phyloP scores from a whole-genome alignment of 2,888 invertebrate species.

The Tetragonisca angustula region DNA sequence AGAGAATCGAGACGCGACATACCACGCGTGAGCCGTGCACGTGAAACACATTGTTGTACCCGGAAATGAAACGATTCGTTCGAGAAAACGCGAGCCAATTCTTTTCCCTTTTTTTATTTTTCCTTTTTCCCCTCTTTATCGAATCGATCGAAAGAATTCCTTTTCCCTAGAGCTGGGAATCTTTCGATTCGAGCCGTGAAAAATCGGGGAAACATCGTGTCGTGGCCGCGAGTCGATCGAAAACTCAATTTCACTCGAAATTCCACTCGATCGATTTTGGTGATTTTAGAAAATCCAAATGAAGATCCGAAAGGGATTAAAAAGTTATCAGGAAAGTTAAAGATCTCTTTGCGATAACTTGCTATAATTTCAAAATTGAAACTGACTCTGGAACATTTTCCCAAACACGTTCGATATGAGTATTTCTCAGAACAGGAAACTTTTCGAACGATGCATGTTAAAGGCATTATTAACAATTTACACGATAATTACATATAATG shows the following conservation, averaged over 20 bases:
- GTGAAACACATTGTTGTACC: neutral
- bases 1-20: neutral
- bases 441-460: too few relatives aligned
- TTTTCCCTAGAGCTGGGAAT: too few relatives aligned
- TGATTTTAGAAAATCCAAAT: neutral
- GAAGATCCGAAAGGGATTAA: neutral
- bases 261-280: neutral
- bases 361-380: neutral
- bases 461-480: too few relatives aligned
- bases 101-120: neutral
- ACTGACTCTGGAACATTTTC: neutral
- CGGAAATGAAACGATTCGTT: neutral
- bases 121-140: neutral
- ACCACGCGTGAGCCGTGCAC: neutral
- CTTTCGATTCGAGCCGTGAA: neutral
- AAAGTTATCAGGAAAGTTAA: too few relatives aligned
- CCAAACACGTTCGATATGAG: neutral
- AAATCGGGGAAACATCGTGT: neutral
- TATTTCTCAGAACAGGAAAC: too few relatives aligned
- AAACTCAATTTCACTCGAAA: constrained; percentile 6
- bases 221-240: neutral
- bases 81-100: neutral
- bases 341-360: neutral
- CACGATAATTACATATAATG: too few relatives aligned
- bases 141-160: neutral